Base-by-base conservation (phyloP, 1,140 invertebrate genomes). In the Drosophila prosaltans region DNA sequence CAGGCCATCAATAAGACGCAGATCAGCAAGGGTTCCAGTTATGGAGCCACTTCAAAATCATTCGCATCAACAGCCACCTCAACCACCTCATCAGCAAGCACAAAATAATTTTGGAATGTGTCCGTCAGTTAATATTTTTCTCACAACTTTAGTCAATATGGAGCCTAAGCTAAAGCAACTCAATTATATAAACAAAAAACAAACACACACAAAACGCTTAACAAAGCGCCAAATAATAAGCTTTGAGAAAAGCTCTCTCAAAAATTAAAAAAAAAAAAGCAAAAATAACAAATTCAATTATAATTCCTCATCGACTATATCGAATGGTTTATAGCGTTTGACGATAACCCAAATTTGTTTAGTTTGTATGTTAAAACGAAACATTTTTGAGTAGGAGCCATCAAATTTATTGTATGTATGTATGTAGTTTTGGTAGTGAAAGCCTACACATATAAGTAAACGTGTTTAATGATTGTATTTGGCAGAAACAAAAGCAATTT, bases 1-100 rank as follows among this genome's bases (percentile, higher is more conserved):
- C 95, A 96, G 93, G 95, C 96, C 55, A 96, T 98, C 72, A 95
- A 95, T 75, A 95, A 96, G 94, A 96, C 97, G 0, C 95, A 97
- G 92, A 97, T 97, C 73, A 96, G 95, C 80, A 96, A 97, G 91
- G 91, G 63, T 21, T 97, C 97, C 10, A 96, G 95, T n/a, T 97
- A 97, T 90, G 97, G 97, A 55, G 91, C 93, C 2, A 77, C 72
- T 41, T 57, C 68, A 28, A 67, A 70, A 54, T 28, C 69, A 54
- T 26, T 26, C n/a, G 21, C 45, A 26, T 51, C 45, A 21, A 51
- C 45, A 26, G 26, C 45, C 45, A 51, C 45, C 21, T 51, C 45
- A 36, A 36, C 32, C 89, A 89, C 16, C 57, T 59, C 39, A 36
- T 36, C 62, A 62, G 1, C 70, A 16, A 75, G 74, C 77, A 69